These are phyloP conservation scores for Gryon sp. DNA, from an alignment of 1,140 invertebrate species.

Conservation along the genomic window DNA sequence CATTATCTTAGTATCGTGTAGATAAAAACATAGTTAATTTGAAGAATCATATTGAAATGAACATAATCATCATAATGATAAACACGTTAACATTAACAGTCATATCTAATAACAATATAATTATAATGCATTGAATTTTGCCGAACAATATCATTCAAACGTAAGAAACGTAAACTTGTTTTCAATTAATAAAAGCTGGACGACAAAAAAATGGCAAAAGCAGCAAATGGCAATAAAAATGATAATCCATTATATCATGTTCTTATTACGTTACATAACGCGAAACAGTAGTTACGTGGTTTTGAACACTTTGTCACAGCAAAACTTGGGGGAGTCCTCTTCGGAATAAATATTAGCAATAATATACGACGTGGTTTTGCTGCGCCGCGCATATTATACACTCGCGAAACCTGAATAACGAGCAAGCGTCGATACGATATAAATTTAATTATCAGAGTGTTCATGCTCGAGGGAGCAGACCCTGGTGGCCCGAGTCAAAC, in stretches of 20 bases:
- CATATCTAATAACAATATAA: too few species aligned
- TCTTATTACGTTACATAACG: constrained; percentile 22
- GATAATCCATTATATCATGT: constrained; percentile 8
- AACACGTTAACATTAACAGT: too few species aligned
- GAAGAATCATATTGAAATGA: too few species aligned
- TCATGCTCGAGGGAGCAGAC: constrained; percentile 75
- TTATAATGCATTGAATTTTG: too few species aligned
- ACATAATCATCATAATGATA: too few species aligned
- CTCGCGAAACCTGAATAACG: constrained; percentile 62
- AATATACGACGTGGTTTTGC: constrained; percentile 55
- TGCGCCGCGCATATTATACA: constrained; percentile 28
- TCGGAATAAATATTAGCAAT: constrained; percentile 53
- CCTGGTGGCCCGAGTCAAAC: constrained; percentile 72
- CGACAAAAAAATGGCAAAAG: too few species aligned
- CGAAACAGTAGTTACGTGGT: constrained; percentile 40
- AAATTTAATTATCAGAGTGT: constrained; percentile 78
- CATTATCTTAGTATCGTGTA: too few species aligned
- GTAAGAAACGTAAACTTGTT: too few species aligned
- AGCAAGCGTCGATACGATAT: constrained; percentile 73
- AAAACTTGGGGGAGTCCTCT: constrained; percentile 36
- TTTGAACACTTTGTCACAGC: constrained; percentile 49
- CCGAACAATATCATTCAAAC: too few species aligned
- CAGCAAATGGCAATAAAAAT: too few species aligned
- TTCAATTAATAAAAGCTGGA: too few species aligned
- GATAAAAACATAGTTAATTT: too few species aligned